A percentile compares a stretch with the other conserved stretches of the same genome.
These are phyloP conservation scores for Matsumyia berberina DNA, from an alignment of 2,888 invertebrate species.

Conservation along the genomic window DNA sequence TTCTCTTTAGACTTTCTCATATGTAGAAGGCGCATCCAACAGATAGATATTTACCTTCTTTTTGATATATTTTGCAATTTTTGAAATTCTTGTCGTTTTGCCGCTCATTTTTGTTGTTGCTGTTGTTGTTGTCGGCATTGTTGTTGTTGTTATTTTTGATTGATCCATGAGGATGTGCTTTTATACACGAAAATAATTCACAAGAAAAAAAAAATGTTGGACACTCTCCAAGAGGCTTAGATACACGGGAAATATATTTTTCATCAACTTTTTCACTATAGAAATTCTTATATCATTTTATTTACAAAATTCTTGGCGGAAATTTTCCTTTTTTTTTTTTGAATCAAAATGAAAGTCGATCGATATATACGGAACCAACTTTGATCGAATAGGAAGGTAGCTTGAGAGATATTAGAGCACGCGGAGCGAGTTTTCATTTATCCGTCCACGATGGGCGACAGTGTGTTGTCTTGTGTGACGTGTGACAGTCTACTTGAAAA, in stretches of 20 bases:
- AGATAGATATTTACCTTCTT: constrained; percentile 82
- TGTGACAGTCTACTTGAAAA: constrained; percentile 49
- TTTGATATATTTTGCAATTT: constrained; percentile 84
- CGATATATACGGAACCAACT: too few species aligned
- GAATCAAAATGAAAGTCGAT: constrained; percentile 17
- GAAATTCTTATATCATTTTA: constrained; percentile 2
- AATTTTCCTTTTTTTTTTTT: too few species aligned
- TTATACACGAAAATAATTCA: not conserved
- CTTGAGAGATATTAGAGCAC: constrained; percentile 13
- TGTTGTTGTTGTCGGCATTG: constrained; percentile 34
- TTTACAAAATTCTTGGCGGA: not conserved
- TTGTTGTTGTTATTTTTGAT: constrained; percentile 42
- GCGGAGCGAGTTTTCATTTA: constrained; percentile 57
- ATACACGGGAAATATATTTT: not conserved
- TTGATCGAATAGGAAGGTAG: not conserved
- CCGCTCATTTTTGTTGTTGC: constrained; percentile 80
- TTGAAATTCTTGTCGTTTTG: constrained; percentile 82
- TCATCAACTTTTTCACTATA: not conserved
- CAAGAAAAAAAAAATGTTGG: constrained; percentile 15
- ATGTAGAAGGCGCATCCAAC: not conserved
- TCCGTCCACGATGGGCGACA: constrained; percentile 61
- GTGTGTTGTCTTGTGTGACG: constrained; percentile 70
- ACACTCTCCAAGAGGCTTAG: constrained; percentile 24
- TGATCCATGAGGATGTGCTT: constrained; percentile 58
- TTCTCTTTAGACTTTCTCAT: constrained; percentile 12